phyloP scores from a whole-genome alignment of 2,888 invertebrate genomes.

The Phyllotreta striolata region DNA sequence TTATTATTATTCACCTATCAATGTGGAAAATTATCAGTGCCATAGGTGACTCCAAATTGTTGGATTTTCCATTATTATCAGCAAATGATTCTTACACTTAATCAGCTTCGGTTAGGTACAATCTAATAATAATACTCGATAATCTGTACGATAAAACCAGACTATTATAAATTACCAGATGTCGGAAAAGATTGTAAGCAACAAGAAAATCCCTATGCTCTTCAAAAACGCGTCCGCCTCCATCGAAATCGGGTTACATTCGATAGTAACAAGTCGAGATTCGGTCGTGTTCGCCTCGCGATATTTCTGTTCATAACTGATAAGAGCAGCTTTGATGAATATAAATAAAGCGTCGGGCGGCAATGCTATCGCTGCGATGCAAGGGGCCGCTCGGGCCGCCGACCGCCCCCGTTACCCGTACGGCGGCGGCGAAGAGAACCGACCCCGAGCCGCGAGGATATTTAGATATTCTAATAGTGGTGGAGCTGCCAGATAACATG shows the following conservation, averaged over 20 bases:
- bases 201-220: too few species aligned
- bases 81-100: background rate
- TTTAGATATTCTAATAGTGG: constrained; percentile 64
- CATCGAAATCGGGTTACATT: background rate
- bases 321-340: constrained; percentile 62
- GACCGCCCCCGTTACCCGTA: constrained; percentile 41
- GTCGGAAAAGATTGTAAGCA: too few species aligned
- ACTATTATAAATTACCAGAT: too few species aligned
- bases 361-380: constrained; percentile 58
- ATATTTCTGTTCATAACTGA: constrained; percentile 61
- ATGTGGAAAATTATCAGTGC: constrained; percentile 1
- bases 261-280: constrained; percentile 19
- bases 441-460: constrained; percentile 55
- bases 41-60: constrained; percentile 6
- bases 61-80: constrained; percentile 12
- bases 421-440: constrained; percentile 50
- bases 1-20: constrained; percentile 13
- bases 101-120: too few species aligned
- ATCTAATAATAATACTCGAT: too few species aligned
- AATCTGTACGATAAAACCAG: too few species aligned
- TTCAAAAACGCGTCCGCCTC: too few species aligned
- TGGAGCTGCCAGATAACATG: constrained; percentile 60
- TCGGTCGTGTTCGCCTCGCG: constrained; percentile 36
- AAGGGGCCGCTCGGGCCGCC: constrained; percentile 45
- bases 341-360: constrained; percentile 60